These are phyloP conservation scores for Hippocampus mohnikei DNA, from an alignment of 2,113 vertebrate genomes.

Conservation along the genomic window DNA sequence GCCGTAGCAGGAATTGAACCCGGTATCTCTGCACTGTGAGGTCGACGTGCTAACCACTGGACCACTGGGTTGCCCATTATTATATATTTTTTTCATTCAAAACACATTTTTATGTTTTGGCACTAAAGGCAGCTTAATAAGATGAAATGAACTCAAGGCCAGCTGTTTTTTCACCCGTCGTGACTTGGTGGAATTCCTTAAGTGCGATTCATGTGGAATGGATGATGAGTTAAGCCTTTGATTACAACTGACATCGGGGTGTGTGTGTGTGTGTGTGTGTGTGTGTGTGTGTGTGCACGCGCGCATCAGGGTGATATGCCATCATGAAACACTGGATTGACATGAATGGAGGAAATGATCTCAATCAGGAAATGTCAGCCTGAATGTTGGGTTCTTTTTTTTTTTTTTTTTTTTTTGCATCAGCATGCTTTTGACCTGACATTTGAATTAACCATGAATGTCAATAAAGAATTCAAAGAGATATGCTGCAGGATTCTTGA, in stretches of 20 bases:
- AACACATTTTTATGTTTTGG: no score
- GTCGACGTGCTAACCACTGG: no score
- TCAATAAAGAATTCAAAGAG: slow-evolving; percentile 6
- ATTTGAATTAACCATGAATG: slow-evolving; percentile 14
- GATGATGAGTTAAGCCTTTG: slow-evolving; percentile 6
- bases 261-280: slow-evolving; percentile 18
- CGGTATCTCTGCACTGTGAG: no score
- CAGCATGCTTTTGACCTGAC: slow-evolving; percentile 37
- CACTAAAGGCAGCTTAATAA: slow-evolving; percentile 2
- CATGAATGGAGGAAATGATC: slow-evolving; percentile 46
- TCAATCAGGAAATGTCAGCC: slow-evolving; percentile 41
- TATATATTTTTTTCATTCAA: no score
- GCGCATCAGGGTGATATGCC: slow-evolving; percentile 21
- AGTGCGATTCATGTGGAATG: slow-evolving; percentile 4
- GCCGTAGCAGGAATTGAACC: no score
- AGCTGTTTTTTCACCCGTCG: background rate
- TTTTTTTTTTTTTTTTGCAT: slow-evolving; percentile 23
- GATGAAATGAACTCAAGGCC: slow-evolving; percentile 3
- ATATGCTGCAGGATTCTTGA: background rate
- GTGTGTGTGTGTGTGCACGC: no score
- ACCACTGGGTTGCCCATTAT: no score
- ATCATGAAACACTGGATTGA: slow-evolving; percentile 41
- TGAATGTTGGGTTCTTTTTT: slow-evolving; percentile 8
- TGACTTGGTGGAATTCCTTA: background rate
- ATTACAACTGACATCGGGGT: background rate